Evolutionary conservation across 2,888 invertebrate genomes (phyloP).

Genomic region (Diplazon laetatorius): DNA sequence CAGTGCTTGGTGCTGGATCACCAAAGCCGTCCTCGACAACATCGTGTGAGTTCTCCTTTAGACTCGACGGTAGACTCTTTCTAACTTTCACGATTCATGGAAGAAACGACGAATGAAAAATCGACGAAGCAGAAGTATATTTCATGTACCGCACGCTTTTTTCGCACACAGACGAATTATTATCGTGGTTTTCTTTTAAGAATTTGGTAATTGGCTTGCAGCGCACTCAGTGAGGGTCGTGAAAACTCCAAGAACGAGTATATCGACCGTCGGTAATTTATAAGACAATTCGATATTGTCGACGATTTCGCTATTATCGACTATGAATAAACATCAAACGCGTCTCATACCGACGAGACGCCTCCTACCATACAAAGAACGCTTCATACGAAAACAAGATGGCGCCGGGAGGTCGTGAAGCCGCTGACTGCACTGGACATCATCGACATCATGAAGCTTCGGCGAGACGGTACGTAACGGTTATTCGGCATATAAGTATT

Average conservation of each 20-base stretch:
- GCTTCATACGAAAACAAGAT: neutral
- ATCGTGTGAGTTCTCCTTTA: constrained; percentile 64
- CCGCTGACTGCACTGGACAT: too few relatives aligned
- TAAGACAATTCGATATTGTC: neutral
- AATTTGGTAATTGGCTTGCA: neutral
- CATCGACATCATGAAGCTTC: neutral
- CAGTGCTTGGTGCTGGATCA: constrained; percentile 61
- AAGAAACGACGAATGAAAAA: constrained; percentile 6
- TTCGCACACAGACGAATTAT: neutral
- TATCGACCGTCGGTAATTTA: neutral
- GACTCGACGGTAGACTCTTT: neutral
- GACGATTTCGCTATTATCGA: neutral
- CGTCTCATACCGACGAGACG: neutral
- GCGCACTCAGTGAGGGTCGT: neutral
- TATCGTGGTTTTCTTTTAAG: neutral
- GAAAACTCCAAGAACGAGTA: neutral
- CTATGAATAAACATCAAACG: neutral
- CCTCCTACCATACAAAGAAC: neutral
- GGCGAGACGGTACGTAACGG: neutral
- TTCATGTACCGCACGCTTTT: constrained; percentile 22
- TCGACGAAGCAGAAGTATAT: constrained; percentile 7
- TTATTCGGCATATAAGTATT: too few relatives aligned
- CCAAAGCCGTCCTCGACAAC: constrained; percentile 70
- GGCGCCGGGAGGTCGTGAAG: neutral
- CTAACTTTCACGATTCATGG: constrained; percentile 24